phyloP scores from a whole-genome alignment of 2,797 vertebrate genomes.

The Spheniscus humboldti region DNA sequence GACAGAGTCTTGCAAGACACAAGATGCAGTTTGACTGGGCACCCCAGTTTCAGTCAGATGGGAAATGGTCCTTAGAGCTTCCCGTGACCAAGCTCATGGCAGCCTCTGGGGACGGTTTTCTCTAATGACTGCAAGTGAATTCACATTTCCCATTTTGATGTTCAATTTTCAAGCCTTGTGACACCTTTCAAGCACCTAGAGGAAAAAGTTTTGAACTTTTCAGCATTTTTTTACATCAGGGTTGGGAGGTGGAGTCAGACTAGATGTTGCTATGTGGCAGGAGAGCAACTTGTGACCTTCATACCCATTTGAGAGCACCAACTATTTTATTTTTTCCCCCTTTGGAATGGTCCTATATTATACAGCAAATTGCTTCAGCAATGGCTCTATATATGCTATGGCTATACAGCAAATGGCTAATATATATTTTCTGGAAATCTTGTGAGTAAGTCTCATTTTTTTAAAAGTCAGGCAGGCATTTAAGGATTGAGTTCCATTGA shows the following conservation, averaged over 20 bases:
- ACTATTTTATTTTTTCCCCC: neutral
- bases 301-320: neutral
- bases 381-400: no score
- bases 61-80: neutral
- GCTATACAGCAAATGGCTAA: neutral
- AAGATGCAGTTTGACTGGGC: neutral
- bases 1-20: neutral
- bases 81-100: neutral
- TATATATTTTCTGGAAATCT: neutral
- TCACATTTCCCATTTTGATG: neutral
- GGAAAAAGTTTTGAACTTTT: neutral
- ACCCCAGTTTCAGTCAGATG: neutral
- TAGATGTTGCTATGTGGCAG: neutral
- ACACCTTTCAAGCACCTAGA: neutral
- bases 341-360: neutral
- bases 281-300: neutral
- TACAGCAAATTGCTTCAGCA: neutral
- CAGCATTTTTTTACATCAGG: neutral
- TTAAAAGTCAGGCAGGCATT: constrained; percentile 26
- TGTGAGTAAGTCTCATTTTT: neutral
- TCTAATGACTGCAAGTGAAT: neutral
- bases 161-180: neutral
- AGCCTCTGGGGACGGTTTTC: neutral
- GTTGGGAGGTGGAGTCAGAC: neutral
- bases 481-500: neutral